These are phyloP conservation scores for Ditylenchus weischeri DNA, from an alignment of 2,888 invertebrate species.

Conservation along the genomic window DNA sequence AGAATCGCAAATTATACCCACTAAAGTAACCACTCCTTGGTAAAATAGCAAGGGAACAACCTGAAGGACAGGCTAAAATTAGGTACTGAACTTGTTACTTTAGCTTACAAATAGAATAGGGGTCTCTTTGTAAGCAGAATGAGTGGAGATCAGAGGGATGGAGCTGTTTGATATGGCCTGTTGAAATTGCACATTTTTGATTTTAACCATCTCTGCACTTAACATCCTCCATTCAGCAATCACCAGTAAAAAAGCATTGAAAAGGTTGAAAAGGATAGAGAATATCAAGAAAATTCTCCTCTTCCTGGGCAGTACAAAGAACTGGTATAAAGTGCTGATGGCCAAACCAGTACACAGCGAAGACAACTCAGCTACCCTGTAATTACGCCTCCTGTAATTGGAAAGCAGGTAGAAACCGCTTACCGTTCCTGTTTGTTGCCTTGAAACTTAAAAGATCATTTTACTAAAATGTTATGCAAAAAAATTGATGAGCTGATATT, in stretches of 20 bases:
- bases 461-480: too few species aligned
- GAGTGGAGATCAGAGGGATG: too few species aligned
- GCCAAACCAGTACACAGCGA: conserved; percentile 35
- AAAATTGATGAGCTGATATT: too few species aligned
- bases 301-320: conserved; percentile 54
- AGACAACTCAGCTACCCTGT: conserved; percentile 39
- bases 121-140: conserved; percentile 36
- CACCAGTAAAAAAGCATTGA: conserved; percentile 42
- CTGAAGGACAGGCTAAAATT: conserved; percentile 13
- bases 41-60: conserved; percentile 50
- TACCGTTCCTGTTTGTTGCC: conserved; percentile 32
- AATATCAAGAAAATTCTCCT: conserved; percentile 53
- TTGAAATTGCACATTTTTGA: not conserved
- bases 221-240: not conserved
- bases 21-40: conserved; percentile 47
- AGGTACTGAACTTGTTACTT: not conserved
- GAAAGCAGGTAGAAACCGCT: too few species aligned
- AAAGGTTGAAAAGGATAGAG: conserved; percentile 45
- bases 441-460: conserved; percentile 24
- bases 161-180: conserved; percentile 25
- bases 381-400: too few species aligned
- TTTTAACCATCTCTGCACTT: too few species aligned
- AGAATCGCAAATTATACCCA: conserved; percentile 53
- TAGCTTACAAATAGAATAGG: conserved; percentile 41
- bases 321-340: conserved; percentile 47